A percentile compares a stretch with the other conserved stretches of the same genome.
Evolutionary conservation across 2,797 vertebrate genomes (phyloP).

Genomic region (Sebastes trivittatus): DNA sequence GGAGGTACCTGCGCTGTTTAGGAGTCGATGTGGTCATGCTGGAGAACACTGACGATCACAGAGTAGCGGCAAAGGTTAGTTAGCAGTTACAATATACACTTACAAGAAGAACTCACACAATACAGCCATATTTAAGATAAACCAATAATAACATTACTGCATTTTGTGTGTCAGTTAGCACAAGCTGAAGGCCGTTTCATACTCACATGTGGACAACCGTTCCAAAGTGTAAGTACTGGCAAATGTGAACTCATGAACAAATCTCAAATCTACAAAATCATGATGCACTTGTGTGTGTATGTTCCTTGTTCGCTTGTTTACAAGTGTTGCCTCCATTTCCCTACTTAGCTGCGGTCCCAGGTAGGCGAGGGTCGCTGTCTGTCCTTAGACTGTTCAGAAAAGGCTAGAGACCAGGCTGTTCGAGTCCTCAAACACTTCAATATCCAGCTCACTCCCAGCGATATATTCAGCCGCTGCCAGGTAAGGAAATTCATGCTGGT

Average conservation of each 20-base stretch:
- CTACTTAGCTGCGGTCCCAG: slow-evolving; percentile 86
- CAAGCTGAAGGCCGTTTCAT: slow-evolving; percentile 86
- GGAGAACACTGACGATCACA: slow-evolving; percentile 86
- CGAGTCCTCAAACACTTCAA: slow-evolving; percentile 88
- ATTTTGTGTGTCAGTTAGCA: slow-evolving; percentile 81
- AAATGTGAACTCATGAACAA: not conserved
- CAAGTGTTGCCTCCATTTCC: slow-evolving; percentile 1
- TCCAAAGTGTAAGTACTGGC: slow-evolving; percentile 83
- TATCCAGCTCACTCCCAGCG: slow-evolving; percentile 74
- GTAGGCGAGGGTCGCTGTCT: slow-evolving; percentile 88
- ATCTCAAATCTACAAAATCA: not conserved
- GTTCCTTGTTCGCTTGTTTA: not conserved
- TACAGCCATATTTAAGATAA: not conserved
- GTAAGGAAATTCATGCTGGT: slow-evolving; percentile 58
- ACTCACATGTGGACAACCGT: slow-evolving; percentile 89
- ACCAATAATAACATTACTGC: not conserved
- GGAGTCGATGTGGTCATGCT: slow-evolving; percentile 86
- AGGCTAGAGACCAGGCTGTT: slow-evolving; percentile 86
- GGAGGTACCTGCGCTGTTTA: slow-evolving; percentile 88
- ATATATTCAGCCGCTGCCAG: slow-evolving; percentile 93
- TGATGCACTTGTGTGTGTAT: not conserved
- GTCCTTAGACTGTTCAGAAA: slow-evolving; percentile 85
- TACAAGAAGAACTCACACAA: not conserved
- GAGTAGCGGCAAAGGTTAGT: slow-evolving; percentile 85
- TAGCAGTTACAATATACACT: not conserved